A percentile compares a stretch with the other conserved stretches of the same genome.
Conservation (phyloP, 2,888 invertebrate genomes). For the Pollenia angustigena region DNA sequence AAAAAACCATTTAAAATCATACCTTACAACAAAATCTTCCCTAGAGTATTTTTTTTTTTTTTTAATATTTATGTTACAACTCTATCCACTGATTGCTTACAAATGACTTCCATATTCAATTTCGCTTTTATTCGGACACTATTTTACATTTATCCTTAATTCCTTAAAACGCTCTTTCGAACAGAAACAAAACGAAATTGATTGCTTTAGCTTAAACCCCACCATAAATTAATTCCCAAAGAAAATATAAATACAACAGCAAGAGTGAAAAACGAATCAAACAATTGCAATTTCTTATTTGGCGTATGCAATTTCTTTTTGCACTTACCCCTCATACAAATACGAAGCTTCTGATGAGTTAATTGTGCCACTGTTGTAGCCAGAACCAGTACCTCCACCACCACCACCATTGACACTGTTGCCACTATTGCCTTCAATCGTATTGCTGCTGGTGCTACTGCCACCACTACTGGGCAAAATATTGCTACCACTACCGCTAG, state of each 20-base stretch:
- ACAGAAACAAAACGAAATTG: constrained; percentile 5
- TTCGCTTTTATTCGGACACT: constrained; percentile 41
- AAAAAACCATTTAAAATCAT: not conserved
- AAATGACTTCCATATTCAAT: not conserved
- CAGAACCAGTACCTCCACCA: constrained; percentile 38
- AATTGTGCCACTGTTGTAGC: constrained; percentile 69
- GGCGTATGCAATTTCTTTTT: not conserved
- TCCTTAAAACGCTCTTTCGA: constrained; percentile 14
- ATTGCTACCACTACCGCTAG: constrained; percentile 53
- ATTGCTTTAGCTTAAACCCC: constrained; percentile 36
- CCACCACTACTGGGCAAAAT: constrained; percentile 55
- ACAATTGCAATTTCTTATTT: constrained; percentile 33
- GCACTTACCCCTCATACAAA: constrained; percentile 82
- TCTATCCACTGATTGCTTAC: not conserved
- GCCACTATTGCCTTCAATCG: constrained; percentile 62
- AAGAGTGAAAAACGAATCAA: constrained; percentile 7
- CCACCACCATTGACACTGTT: constrained; percentile 52
- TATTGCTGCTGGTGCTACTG: constrained; percentile 66
- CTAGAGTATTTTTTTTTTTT: not conserved
- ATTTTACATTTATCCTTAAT: constrained; percentile 28
- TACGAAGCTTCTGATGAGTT: constrained; percentile 78
- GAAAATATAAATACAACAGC: constrained; percentile 20
- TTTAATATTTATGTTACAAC: not conserved
- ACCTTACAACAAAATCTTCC: not conserved
- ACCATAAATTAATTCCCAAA: constrained; percentile 42